Evolutionary conservation across 2,797 vertebrate genomes (phyloP).

Genomic region (Hydrolagus colliei): DNA sequence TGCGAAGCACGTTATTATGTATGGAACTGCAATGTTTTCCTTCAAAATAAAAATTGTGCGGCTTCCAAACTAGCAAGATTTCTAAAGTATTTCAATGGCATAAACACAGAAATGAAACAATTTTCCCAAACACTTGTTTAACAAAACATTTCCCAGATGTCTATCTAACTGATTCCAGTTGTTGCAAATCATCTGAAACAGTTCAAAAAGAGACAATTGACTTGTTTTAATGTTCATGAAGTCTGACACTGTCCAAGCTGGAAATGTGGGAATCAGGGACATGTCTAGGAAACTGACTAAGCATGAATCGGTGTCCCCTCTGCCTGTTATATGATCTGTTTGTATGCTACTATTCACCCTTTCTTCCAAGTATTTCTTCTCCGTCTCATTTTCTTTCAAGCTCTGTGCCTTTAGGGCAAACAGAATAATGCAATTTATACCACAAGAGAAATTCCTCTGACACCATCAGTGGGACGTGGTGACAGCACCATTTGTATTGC

Average conservation of each 20-base stretch:
- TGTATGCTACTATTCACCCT: not conserved
- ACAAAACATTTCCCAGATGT: not conserved
- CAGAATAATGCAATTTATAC: conserved; percentile 66
- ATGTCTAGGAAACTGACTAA: not conserved
- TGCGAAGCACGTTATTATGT: too few species aligned
- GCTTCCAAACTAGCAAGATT: not conserved
- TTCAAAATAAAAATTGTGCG: not conserved
- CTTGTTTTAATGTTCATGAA: not conserved
- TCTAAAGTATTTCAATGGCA: too few species aligned
- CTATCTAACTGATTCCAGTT: not conserved
- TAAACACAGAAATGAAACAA: not conserved
- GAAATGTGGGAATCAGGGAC: not conserved
- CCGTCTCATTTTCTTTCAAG: conserved; percentile 52
- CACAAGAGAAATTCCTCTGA: conserved; percentile 60
- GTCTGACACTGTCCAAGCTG: not conserved
- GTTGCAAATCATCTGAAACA: not conserved
- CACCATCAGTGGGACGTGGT: conserved; percentile 57
- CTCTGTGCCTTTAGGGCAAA: conserved; percentile 59
- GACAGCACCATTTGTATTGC: conserved; percentile 68
- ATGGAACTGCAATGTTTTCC: not conserved
- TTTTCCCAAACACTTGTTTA: not conserved
- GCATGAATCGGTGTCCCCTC: not conserved
- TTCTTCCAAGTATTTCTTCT: conserved; percentile 38
- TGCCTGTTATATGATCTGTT: not conserved
- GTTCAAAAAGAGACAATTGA: not conserved